These are phyloP conservation scores for Cuculus canorus DNA, from an alignment of 2,797 vertebrate genomes.

Conservation along the genomic window DNA sequence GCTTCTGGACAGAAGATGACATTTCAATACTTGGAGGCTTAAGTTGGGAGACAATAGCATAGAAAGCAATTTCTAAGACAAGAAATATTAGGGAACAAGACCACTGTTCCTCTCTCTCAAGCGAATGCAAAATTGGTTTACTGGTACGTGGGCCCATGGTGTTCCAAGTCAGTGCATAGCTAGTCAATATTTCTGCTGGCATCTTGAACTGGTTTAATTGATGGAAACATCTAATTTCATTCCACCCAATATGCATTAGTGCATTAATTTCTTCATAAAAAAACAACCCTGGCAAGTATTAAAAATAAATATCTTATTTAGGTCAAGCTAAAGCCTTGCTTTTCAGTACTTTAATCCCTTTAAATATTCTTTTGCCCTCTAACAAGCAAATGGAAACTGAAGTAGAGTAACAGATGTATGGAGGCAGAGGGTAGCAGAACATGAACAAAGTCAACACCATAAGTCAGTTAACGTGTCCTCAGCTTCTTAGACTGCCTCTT, in stretches of 20 bases:
- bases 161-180: conserved; percentile 74
- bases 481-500: conserved; percentile 76
- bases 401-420: conserved; percentile 50
- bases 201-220: conserved; percentile 65
- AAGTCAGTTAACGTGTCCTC: conserved; percentile 73
- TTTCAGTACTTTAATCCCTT: conserved; percentile 75
- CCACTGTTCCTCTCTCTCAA: conserved; percentile 36
- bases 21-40: conserved; percentile 18
- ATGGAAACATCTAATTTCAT: conserved; percentile 59
- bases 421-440: conserved; percentile 59
- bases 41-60: background rate
- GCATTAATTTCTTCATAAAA: conserved; percentile 71
- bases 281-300: conserved; percentile 65
- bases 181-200: conserved; percentile 73
- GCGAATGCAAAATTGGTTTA: conserved; percentile 50
- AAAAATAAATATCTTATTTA: conserved; percentile 75
- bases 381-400: conserved; percentile 76
- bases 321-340: conserved; percentile 69
- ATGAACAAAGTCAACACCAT: conserved; percentile 28
- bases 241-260: conserved; percentile 67
- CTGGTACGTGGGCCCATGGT: conserved; percentile 42
- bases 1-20: background rate
- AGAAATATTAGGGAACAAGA: conserved; percentile 54
- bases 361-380: conserved; percentile 75
- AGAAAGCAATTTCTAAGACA: background rate